phyloP scores from a whole-genome alignment of 2,113 vertebrate genomes.

The Polypterus bichir region DNA sequence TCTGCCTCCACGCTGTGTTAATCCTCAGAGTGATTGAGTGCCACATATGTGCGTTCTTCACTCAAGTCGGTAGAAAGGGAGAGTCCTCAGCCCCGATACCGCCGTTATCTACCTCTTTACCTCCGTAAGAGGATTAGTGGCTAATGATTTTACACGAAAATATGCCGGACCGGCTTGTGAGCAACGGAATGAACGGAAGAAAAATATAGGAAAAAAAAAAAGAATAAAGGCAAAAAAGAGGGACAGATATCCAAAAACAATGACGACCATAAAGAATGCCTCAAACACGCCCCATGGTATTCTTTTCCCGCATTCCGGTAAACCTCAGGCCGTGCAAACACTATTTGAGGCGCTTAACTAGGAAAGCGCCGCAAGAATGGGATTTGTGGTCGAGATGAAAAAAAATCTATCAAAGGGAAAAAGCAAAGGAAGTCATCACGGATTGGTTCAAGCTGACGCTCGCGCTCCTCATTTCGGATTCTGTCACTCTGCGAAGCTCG shows the following conservation, averaged over 20 bases:
- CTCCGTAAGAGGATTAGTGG: conserved; percentile 9
- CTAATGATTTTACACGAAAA: neutral
- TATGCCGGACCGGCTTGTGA: neutral
- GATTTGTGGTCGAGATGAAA: conserved; percentile 10
- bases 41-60: conserved; percentile 12
- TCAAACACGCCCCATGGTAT: conserved; percentile 1
- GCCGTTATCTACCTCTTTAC: conserved; percentile 8
- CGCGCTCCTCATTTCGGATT: conserved; percentile 13
- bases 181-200: neutral
- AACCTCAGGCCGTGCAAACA: neutral
- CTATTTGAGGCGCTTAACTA: conserved; percentile 12
- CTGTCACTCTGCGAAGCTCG: conserved; percentile 16
- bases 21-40: conserved; percentile 31
- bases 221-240: neutral
- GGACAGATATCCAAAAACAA: neutral
- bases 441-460: conserved; percentile 26
- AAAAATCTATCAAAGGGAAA: conserved; percentile 13
- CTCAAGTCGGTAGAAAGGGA: conserved; percentile 17
- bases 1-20: conserved; percentile 29
- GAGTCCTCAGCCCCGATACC: neutral
- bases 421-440: conserved; percentile 19
- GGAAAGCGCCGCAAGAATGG: conserved; percentile 8
- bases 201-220: neutral
- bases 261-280: neutral
- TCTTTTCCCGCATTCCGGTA: neutral